These are phyloP conservation scores for Mustela nigripes DNA, from an alignment of 2,113 vertebrate species.

Conservation along the genomic window DNA sequence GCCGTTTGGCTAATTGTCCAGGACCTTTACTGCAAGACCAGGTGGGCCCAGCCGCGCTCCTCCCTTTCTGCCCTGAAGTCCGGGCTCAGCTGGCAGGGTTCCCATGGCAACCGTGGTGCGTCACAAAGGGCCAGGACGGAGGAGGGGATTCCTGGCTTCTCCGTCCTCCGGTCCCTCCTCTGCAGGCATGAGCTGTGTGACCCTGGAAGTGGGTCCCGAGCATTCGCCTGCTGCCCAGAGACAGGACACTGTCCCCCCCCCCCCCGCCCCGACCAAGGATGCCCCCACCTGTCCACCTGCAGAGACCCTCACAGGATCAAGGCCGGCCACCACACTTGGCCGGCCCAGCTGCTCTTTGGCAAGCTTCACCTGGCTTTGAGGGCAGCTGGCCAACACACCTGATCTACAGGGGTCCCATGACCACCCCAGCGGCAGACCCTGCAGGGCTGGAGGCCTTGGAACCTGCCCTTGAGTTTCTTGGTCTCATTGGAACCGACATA, in stretches of 20 bases:
- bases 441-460: accelerated
- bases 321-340: accelerated
- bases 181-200: accelerated
- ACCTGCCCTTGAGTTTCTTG: not conserved
- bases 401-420: accelerated
- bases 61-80: slow-evolving; percentile 65
- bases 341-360: not conserved
- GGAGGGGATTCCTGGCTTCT: slow-evolving; percentile 64
- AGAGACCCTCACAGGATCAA: not conserved
- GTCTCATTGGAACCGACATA: not conserved
- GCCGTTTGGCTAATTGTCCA: slow-evolving; percentile 62
- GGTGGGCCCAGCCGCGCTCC: slow-evolving; percentile 52
- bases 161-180: not conserved
- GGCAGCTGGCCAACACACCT: accelerated
- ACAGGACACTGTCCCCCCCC: not conserved
- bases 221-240: accelerated
- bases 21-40: slow-evolving; percentile 65
- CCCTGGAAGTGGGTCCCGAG: not conserved
- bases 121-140: slow-evolving; percentile 53
- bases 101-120: slow-evolving; percentile 79
- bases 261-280: accelerated
- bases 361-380: not conserved
- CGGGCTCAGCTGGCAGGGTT: slow-evolving; percentile 81
- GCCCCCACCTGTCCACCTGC: not conserved
- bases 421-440: too few relatives aligned